Conservation (phyloP, 2,113 vertebrate species). For the Corvus moneduloides region DNA sequence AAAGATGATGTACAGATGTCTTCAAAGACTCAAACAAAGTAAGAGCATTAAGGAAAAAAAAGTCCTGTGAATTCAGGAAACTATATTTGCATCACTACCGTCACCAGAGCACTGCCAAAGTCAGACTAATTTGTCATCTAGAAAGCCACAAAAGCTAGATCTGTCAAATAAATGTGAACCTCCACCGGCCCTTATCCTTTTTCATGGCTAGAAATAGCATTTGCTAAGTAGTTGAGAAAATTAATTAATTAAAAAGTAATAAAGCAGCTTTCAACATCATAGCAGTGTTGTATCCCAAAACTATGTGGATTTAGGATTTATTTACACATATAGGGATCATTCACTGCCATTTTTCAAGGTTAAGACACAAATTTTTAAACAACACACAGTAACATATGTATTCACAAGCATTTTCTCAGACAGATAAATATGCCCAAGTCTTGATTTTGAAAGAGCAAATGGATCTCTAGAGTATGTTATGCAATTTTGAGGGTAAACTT, state of each 20-base stretch:
- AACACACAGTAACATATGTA: not conserved
- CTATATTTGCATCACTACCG: not conserved
- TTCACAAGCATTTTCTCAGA: not conserved
- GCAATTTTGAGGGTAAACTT: not conserved
- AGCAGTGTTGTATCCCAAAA: not conserved
- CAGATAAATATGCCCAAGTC: not conserved
- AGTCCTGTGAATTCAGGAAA: not conserved
- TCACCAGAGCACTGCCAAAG: not conserved
- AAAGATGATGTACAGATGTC: not conserved
- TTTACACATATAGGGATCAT: not conserved
- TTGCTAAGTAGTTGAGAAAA: conserved; percentile 9
- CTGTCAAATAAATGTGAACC: conserved; percentile 2
- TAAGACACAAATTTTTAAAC: not conserved
- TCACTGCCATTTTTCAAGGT: not conserved
- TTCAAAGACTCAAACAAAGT: not conserved
- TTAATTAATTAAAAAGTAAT: not conserved
- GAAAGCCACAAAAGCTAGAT: not conserved
- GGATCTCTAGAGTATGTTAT: not conserved
- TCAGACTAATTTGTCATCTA: conserved; percentile 16
- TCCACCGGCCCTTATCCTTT: not conserved
- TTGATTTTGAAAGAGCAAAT: not conserved
- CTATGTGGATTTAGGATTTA: not conserved
- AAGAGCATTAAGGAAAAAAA: not conserved
- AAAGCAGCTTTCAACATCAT: not conserved
- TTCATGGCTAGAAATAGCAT: not conserved